A percentile compares a stretch with the other conserved stretches of the same genome.
Evolutionary conservation across 2,888 invertebrate species (phyloP).

Genomic region (Biston stratarius): DNA sequence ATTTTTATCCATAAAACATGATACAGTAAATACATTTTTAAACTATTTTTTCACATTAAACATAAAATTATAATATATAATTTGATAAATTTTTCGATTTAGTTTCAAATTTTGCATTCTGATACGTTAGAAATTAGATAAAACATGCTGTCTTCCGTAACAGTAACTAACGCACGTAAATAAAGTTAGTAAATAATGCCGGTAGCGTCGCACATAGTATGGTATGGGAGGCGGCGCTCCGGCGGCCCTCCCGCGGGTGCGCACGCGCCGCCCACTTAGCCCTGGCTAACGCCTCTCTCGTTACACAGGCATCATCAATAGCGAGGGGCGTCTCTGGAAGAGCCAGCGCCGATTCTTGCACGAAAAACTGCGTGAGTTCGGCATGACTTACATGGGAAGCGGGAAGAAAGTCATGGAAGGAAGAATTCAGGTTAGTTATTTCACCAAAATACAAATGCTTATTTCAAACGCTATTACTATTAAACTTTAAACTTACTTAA

Average conservation of each 20-base stretch:
- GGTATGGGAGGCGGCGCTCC: conserved; percentile 63
- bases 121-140: neutral
- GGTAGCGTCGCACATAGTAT: conserved; percentile 51
- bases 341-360: conserved; percentile 95
- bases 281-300: conserved; percentile 65
- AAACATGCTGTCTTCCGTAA: too few relatives aligned
- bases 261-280: conserved; percentile 70
- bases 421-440: conserved; percentile 90
- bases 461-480: neutral
- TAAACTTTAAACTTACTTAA: too few relatives aligned
- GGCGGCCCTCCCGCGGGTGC: conserved; percentile 59
- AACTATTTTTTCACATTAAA: neutral
- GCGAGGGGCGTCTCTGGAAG: conserved; percentile 96
- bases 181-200: conserved; percentile 38
- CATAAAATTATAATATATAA: too few relatives aligned
- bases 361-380: conserved; percentile 93
- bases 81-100: too few relatives aligned
- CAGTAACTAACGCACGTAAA: conserved; percentile 16
- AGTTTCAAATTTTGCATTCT: neutral
- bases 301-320: conserved; percentile 93
- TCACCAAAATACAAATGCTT: neutral
- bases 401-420: conserved; percentile 94
- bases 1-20: too few relatives aligned
- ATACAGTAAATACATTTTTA: neutral
- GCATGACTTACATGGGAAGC: conserved; percentile 94